phyloP scores from a whole-genome alignment of 2,797 vertebrate genomes.

The Hydrophis major region DNA sequence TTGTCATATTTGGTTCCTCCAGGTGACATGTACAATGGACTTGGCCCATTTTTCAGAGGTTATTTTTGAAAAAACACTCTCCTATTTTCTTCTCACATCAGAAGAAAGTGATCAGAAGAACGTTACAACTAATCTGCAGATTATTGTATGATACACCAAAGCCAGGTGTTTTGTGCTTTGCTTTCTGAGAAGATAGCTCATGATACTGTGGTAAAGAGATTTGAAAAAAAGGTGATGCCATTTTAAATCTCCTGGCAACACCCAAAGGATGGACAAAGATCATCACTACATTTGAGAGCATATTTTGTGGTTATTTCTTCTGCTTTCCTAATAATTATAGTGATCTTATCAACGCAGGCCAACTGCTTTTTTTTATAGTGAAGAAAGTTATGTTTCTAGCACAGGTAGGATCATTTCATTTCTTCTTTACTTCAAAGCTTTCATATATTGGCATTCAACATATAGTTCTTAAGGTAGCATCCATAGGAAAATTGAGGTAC shows the following conservation, averaged over 20 bases:
- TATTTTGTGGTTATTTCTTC: background rate
- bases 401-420: background rate
- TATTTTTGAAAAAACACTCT: background rate
- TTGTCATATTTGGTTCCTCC: background rate
- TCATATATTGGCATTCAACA: background rate
- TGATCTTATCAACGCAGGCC: background rate
- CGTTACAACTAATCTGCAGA: background rate
- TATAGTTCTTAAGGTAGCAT: background rate
- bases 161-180: background rate
- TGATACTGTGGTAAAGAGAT: background rate
- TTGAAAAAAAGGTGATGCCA: background rate
- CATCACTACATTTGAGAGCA: background rate
- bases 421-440: background rate
- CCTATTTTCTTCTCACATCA: background rate
- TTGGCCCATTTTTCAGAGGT: background rate
- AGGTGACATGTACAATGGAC: background rate
- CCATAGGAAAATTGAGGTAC: background rate
- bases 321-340: background rate
- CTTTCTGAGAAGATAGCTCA: background rate
- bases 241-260: background rate
- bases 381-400: background rate
- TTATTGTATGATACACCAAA: constrained; percentile 10
- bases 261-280: background rate
- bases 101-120: background rate
- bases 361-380: background rate